Percentiles rank a stretch among this genome's conserved stretches.
phyloP scores from a whole-genome alignment of 1,140 invertebrate genomes.

The Zaprionus lachaisei region DNA sequence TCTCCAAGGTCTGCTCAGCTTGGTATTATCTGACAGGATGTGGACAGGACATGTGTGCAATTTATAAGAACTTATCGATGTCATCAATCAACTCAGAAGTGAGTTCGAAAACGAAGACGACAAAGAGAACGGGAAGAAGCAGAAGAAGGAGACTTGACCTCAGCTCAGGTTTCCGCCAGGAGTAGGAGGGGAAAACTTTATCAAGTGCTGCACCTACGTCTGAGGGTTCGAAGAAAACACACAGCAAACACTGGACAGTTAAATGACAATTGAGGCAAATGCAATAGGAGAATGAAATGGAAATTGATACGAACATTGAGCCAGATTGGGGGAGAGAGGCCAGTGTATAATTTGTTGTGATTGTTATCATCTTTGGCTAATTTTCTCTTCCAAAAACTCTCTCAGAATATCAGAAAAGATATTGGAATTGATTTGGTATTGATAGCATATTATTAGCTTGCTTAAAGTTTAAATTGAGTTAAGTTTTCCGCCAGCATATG shows the following conservation, averaged over 20 bases:
- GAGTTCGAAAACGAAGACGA: background rate
- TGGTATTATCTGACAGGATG: conserved; percentile 30
- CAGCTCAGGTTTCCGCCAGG: conserved; percentile 34
- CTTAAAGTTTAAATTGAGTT: background rate
- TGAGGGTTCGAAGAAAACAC: background rate
- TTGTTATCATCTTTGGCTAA: background rate
- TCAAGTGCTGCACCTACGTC: conserved; percentile 51
- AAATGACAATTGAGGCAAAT: conserved; percentile 4
- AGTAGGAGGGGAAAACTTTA: conserved; percentile 51
- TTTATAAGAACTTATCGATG: conserved; percentile 82
- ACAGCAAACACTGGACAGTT: background rate
- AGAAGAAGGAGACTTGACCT: conserved; percentile 22
- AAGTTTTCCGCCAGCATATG: conserved; percentile 6
- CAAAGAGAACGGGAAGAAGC: background rate
- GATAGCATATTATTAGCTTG: background rate
- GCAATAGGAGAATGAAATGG: conserved; percentile 6
- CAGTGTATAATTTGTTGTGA: background rate
- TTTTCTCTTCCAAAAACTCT: background rate
- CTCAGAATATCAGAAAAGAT: background rate
- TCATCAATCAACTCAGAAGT: conserved; percentile 74
- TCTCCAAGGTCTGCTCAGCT: conserved; percentile 23
- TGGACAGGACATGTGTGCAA: conserved; percentile 50
- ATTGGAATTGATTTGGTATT: background rate
- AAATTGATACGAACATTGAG: background rate
- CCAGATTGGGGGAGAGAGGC: too few species aligned